Evolutionary conservation across 1,140 invertebrate species (phyloP).

Genomic region (Bombus pyrosoma): DNA sequence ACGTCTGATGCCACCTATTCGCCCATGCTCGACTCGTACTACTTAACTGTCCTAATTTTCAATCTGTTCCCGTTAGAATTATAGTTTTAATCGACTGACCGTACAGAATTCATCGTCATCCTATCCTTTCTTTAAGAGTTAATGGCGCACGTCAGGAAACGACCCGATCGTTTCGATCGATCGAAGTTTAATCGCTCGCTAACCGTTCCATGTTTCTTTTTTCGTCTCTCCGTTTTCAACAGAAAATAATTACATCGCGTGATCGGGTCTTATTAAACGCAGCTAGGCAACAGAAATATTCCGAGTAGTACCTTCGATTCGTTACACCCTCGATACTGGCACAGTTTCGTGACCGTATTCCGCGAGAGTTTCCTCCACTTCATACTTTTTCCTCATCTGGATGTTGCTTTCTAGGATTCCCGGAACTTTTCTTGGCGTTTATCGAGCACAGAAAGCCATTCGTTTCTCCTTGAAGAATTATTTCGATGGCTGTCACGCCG

Average conservation of each 20-base stretch:
- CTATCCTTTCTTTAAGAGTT: not conserved
- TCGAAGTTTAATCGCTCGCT: not conserved
- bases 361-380: not conserved
- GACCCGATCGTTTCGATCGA: not conserved
- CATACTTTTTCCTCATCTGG: not conserved
- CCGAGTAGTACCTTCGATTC: not conserved
- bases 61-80: not conserved
- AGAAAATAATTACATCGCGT: constrained; percentile 32
- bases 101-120: not conserved
- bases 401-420: not conserved
- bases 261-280: constrained; percentile 40
- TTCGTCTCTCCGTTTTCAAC: not conserved
- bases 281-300: constrained; percentile 12
- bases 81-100: not conserved
- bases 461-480: constrained; percentile 10
- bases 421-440: not conserved
- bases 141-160: not conserved
- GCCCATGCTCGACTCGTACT: not conserved
- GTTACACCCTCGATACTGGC: constrained; percentile 31
- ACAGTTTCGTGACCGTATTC: constrained; percentile 25
- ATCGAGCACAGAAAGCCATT: no score
- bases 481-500: constrained; percentile 1
- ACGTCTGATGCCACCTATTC: not conserved
- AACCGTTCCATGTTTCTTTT: not conserved
- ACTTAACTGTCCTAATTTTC: not conserved